Percentiles rank a stretch among this genome's conserved stretches.
Conservation (phyloP, 2,113 vertebrate species). For the Fregata magnificens region DNA sequence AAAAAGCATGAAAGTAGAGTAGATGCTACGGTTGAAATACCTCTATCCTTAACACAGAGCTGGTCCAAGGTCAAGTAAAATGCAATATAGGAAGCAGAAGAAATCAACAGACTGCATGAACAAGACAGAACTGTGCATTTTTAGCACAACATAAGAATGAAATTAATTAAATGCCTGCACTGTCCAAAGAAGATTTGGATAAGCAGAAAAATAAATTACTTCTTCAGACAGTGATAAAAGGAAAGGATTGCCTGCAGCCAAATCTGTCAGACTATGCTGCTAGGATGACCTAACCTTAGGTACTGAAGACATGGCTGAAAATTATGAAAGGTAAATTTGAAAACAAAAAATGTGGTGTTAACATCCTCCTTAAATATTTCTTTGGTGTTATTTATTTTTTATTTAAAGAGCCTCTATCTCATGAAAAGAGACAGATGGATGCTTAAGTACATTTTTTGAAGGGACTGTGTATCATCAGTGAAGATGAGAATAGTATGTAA, state of each 20-base stretch:
- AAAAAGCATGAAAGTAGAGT: neutral
- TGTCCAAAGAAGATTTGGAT: constrained; percentile 24
- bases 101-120: neutral
- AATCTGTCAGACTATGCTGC: neutral
- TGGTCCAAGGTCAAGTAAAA: neutral
- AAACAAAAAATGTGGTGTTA: neutral
- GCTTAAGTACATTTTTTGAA: neutral
- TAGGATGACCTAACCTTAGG: neutral
- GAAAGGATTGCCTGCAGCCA: neutral
- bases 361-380: neutral
- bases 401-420: neutral
- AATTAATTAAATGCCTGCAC: constrained; percentile 24
- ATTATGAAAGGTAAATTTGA: neutral
- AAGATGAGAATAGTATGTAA: neutral
- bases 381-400: neutral
- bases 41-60: neutral
- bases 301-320: neutral
- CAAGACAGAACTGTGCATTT: neutral
- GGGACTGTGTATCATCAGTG: neutral
- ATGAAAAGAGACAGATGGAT: neutral
- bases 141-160: neutral
- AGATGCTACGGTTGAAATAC: neutral
- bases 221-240: constrained; percentile 5
- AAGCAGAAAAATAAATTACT: constrained; percentile 55
- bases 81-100: neutral